Base-by-base conservation (phyloP, 2,113 vertebrate species). In the Sander vitreus region DNA sequence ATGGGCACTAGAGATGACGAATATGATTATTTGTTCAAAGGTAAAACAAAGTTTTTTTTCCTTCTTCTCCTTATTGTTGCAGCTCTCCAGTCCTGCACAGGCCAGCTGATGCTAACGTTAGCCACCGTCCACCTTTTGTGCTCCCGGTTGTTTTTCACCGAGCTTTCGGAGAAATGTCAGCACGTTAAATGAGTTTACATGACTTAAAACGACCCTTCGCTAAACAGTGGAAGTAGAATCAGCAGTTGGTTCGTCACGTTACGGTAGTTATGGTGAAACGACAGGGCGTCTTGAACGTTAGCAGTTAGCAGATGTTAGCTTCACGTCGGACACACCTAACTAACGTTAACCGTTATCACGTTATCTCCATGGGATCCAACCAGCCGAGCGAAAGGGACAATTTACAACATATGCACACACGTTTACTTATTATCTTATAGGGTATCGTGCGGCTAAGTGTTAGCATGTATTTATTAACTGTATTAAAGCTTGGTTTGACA, bases 1-100 rank as follows among this genome's bases (percentile, higher is more conserved):
- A 98, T 99, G 97, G 97, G 98, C 84, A 97, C 98, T 86, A 96
- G 98, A 92, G 98, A 99, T 86, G 98, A 99, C 89, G 98, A 99
- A 86, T 99, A 99, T 85, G 98, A 99, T 73, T 99, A 99, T 89
- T 92, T 99, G 86, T 99, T 99, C 94, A 99, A 99, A 97, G 98
- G 98, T 99, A 95, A 94, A 67, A n/a, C 12, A 27, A 15, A 3
- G 3, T 1, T 53, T 78, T 30, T 53, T 60, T 36, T 39, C 25
- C 6, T 39, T 39, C 10, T 43, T 63, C 2, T 33, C 0, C 1
- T 70, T 58, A 3, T 43, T 21, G 16, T 30, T 19, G 3, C 6
- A 58, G 19, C 33, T 50, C 25, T 12, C 9, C 68, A 0, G 45
- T 10, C 4, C n/a, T 55, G 54, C n/a, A 47, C 86, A 77, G 90